phyloP scores from a whole-genome alignment of 2,797 vertebrate genomes.

The Sebastolobus altivelis region DNA sequence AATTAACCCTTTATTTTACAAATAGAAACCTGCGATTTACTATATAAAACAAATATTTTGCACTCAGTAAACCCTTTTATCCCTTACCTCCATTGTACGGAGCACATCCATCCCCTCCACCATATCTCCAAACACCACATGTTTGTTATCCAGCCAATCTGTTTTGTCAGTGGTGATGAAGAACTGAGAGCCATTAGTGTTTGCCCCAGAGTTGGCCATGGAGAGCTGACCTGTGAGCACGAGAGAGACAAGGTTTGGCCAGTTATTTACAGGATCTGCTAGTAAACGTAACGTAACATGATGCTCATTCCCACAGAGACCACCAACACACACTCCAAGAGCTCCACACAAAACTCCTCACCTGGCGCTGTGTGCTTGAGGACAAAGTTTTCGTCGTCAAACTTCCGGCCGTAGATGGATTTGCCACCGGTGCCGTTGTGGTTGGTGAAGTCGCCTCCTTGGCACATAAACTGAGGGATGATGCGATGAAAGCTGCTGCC shows the following conservation, averaged over 20 bases:
- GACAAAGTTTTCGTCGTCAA: constrained; percentile 98
- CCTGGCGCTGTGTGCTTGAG: constrained; percentile 96
- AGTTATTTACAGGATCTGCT: constrained; percentile 20
- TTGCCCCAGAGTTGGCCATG: constrained; percentile 94
- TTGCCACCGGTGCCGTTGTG: constrained; percentile 98
- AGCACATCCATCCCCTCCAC: constrained; percentile 95
- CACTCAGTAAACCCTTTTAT: background rate
- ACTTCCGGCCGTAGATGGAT: constrained; percentile 97
- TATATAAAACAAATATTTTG: no score
- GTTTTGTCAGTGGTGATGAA: constrained; percentile 95
- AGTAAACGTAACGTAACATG: background rate
- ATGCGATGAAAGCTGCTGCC: constrained; percentile 97
- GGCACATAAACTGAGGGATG: constrained; percentile 99
- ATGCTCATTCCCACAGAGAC: background rate
- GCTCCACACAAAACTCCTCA: constrained; percentile 56
- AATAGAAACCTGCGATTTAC: background rate
- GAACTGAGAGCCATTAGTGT: constrained; percentile 96
- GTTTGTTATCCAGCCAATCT: constrained; percentile 95
- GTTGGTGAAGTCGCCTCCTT: constrained; percentile 98
- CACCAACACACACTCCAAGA: background rate
- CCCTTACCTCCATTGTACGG: constrained; percentile 91
- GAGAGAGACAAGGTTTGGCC: constrained; percentile 5
- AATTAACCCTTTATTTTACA: background rate
- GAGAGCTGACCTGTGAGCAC: constrained; percentile 88
- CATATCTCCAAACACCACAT: constrained; percentile 96